phyloP scores from a whole-genome alignment of 2,113 vertebrate genomes.

The Sitta europaea region DNA sequence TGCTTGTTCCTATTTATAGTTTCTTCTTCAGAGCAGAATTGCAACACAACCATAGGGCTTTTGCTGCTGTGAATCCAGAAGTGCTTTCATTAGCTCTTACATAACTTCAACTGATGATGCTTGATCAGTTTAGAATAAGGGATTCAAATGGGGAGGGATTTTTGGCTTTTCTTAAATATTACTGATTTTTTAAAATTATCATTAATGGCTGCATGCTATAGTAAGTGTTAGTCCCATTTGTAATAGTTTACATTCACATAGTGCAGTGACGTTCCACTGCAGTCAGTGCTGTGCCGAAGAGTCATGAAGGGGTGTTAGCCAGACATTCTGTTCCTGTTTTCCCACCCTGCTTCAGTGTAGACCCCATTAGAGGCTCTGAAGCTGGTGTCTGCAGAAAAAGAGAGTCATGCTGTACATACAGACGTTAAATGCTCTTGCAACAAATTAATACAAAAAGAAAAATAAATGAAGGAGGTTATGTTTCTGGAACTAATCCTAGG shows the following conservation, averaged over 20 bases:
- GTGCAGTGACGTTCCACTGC: neutral
- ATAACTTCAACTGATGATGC: neutral
- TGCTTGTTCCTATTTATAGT: neutral
- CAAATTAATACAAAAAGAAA: neutral
- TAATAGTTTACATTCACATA: neutral
- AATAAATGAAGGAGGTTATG: neutral
- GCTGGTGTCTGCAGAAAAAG: neutral
- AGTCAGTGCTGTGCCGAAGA: neutral
- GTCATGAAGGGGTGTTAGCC: neutral
- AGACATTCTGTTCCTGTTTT: neutral
- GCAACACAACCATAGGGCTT: neutral
- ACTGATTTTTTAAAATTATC: neutral
- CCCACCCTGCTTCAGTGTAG: fast-evolving
- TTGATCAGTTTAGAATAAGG: neutral
- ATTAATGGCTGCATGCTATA: neutral
- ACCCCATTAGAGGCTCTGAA: neutral
- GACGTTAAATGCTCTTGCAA: neutral
- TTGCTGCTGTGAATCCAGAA: neutral
- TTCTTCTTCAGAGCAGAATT: neutral
- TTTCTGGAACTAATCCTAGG: neutral
- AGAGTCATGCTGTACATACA: neutral
- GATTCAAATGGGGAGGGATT: neutral
- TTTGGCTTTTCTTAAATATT: neutral
- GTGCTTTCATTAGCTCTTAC: neutral
- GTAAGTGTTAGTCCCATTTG: neutral